Percentiles rank a stretch among this genome's conserved stretches.
Conservation (phyloP, 2,797 vertebrate species). For the Dromococcyx pavoninus region DNA sequence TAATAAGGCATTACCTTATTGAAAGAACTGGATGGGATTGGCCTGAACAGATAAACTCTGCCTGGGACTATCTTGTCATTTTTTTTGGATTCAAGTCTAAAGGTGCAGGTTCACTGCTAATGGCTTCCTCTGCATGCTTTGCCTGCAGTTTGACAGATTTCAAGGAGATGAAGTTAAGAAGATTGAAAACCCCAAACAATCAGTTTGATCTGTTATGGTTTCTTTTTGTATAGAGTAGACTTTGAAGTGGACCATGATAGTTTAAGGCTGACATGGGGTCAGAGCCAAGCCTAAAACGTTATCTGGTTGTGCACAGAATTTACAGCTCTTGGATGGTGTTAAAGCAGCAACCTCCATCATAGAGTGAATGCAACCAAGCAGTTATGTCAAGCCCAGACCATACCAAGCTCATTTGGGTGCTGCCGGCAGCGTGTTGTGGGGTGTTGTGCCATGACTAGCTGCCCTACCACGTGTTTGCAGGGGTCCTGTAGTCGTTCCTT, state of each 20-base stretch:
- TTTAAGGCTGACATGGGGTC: not conserved
- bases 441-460: not conserved
- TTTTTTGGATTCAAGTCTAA: not conserved
- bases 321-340: not conserved
- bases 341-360: fast-evolving
- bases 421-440: not conserved
- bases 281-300: not conserved
- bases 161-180: not conserved
- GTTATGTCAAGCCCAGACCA: not conserved
- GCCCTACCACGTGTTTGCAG: not conserved
- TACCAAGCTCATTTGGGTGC: not conserved
- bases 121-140: not conserved
- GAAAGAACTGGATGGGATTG: not conserved
- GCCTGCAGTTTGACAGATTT: not conserved
- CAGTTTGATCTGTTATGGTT: not conserved
- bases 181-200: not conserved
- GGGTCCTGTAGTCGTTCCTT: not conserved
- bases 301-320: not conserved
- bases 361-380: not conserved
- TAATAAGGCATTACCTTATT: not conserved
- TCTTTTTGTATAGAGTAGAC: not conserved
- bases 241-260: not conserved
- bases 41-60: not conserved
- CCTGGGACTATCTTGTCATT: not conserved
- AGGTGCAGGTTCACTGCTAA: not conserved